Conservation (phyloP, 2,797 vertebrate species). For the Mormyrus hasselquistii region DNA sequence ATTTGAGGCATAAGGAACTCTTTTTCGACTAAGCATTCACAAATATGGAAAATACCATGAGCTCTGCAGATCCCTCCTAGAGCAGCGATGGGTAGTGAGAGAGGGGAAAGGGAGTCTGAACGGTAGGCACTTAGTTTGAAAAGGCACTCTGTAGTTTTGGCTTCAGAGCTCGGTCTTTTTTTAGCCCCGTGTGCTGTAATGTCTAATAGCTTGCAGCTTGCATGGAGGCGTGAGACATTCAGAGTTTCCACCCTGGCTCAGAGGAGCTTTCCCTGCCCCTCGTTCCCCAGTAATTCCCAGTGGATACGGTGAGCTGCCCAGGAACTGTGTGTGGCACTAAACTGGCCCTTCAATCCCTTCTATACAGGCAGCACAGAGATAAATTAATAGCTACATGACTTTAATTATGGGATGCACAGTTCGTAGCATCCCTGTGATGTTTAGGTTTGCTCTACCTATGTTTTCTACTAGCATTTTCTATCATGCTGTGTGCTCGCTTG, state of each 20-base stretch:
- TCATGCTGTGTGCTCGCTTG: not conserved
- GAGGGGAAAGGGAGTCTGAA: slow-evolving; percentile 20
- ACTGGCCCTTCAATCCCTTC: not conserved
- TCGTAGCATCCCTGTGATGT: not conserved
- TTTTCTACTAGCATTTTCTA: not conserved
- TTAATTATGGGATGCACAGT: not conserved
- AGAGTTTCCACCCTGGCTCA: slow-evolving; percentile 70
- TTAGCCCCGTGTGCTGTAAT: slow-evolving; percentile 52
- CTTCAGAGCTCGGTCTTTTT: slow-evolving; percentile 45
- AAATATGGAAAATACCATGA: slow-evolving; percentile 54
- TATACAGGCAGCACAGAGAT: not conserved
- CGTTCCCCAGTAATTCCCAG: not conserved
- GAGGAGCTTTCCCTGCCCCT: slow-evolving; percentile 13
- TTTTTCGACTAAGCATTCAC: slow-evolving; percentile 29
- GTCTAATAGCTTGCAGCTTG: slow-evolving; percentile 63
- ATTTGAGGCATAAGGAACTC: slow-evolving; percentile 29
- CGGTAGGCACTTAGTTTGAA: slow-evolving; percentile 37
- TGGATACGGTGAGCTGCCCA: slow-evolving; percentile 15
- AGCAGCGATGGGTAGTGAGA: slow-evolving; percentile 15
- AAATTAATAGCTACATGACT: not conserved
- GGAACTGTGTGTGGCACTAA: not conserved
- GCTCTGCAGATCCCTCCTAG: slow-evolving; percentile 29
- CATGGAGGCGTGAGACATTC: slow-evolving; percentile 61
- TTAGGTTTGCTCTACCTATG: not conserved
- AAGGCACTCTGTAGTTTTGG: slow-evolving; percentile 39